A percentile compares a stretch with the other conserved stretches of the same genome.
These are phyloP conservation scores for Patella ulyssiponensis DNA, from an alignment of 2,888 invertebrate species.

Conservation along the genomic window DNA sequence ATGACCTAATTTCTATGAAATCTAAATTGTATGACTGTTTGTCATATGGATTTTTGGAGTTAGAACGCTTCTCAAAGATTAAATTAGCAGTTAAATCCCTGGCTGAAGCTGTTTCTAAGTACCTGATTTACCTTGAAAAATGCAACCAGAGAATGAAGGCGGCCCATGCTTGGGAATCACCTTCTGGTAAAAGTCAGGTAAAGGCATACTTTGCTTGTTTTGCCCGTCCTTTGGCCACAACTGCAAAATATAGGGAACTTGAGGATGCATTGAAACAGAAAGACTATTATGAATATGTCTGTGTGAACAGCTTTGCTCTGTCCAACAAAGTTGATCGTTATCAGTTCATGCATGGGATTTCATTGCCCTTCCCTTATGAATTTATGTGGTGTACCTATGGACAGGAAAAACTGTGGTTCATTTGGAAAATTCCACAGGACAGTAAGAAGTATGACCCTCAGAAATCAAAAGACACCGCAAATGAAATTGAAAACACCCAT, in stretches of 20 bases:
- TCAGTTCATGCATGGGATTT: slow-evolving; percentile 9
- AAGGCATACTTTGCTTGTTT: not conserved
- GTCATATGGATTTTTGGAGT: not conserved
- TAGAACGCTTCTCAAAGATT: not conserved
- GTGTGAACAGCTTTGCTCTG: slow-evolving; percentile 21
- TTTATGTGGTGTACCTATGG: not conserved
- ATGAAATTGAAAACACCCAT: not conserved
- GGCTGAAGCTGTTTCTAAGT: not conserved
- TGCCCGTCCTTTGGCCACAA: not conserved
- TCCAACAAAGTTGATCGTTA: slow-evolving; percentile 6
- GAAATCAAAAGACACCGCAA: not conserved
- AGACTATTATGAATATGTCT: slow-evolving; percentile 15
- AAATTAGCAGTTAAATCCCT: not conserved
- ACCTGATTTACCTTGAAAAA: not conserved
- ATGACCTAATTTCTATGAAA: no score
- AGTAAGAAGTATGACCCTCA: not conserved
- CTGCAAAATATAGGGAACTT: slow-evolving; percentile 15
- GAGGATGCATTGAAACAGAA: slow-evolving; percentile 8
- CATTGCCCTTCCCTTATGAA: slow-evolving; percentile 6
- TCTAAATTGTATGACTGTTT: no score
- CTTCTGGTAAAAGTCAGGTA: slow-evolving; percentile 7
- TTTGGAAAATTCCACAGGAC: slow-evolving; percentile 12
- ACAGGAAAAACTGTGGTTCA: slow-evolving; percentile 13
- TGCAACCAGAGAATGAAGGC: not conserved
- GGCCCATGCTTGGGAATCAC: not conserved